Conservation (phyloP, 2,888 invertebrate species). For the Meloe dianella region DNA sequence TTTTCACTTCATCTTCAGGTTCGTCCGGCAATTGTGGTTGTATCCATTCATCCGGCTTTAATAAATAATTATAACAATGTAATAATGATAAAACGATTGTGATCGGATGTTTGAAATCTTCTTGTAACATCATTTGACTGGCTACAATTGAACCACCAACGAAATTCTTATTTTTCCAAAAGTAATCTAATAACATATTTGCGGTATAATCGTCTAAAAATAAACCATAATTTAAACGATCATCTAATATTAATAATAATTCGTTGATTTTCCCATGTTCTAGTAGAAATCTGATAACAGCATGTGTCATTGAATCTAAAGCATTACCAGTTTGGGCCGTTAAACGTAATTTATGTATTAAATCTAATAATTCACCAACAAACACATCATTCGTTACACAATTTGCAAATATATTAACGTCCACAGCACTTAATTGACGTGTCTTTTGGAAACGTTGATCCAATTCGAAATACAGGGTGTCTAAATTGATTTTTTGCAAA, state of each 20-base stretch:
- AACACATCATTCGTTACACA: conserved; percentile 66
- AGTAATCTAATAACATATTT: conserved; percentile 80
- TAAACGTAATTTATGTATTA: conserved; percentile 74
- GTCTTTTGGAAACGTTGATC: conserved; percentile 70
- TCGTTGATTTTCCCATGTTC: conserved; percentile 66
- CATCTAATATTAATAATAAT: conserved; percentile 75
- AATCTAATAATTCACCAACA: conserved; percentile 74
- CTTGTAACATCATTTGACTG: conserved; percentile 84
- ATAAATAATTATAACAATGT: conserved; percentile 76
- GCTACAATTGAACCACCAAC: conserved; percentile 79
- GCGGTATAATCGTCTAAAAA: conserved; percentile 84
- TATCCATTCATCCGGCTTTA: conserved; percentile 62
- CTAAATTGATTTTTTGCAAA: conserved; percentile 66
- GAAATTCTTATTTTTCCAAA: conserved; percentile 73
- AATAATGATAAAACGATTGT: conserved; percentile 72
- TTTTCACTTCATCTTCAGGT: conserved; percentile 59
- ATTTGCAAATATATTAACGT: conserved; percentile 84
- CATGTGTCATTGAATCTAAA: conserved; percentile 83
- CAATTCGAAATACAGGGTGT: conserved; percentile 73
- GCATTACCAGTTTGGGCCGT: conserved; percentile 74
- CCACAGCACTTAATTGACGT: conserved; percentile 74
- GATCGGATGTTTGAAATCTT: conserved; percentile 78
- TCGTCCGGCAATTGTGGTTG: conserved; percentile 53
- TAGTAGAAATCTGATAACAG: conserved; percentile 70
- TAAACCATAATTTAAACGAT: conserved; percentile 86